Evolutionary conservation across 1,140 invertebrate species (phyloP).

Genomic region (Pseudomyrmex flavicornis): DNA sequence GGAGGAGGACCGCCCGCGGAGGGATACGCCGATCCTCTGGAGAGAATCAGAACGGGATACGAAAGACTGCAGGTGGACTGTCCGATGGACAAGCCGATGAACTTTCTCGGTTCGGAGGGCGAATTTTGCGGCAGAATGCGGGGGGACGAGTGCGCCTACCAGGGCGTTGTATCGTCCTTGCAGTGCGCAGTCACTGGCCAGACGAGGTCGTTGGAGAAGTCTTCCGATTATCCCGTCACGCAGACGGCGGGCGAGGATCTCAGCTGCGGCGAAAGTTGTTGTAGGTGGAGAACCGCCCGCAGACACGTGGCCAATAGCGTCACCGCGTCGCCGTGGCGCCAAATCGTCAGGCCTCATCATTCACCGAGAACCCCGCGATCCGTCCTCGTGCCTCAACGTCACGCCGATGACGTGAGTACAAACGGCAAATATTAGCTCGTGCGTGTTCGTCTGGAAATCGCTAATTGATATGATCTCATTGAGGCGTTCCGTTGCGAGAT

Average conservation of each 20-base stretch:
- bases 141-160: conserved; percentile 21
- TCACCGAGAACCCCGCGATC: conserved; percentile 74
- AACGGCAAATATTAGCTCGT: conserved; percentile 13
- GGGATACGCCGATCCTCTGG: conserved; percentile 11
- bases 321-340: conserved; percentile 81
- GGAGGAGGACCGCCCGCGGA: conserved; percentile 2
- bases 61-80: background rate
- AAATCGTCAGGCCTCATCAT: conserved; percentile 78
- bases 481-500: background rate
- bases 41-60: conserved; percentile 44
- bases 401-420: conserved; percentile 63
- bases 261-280: conserved; percentile 75
- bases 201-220: conserved; percentile 31
- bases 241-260: conserved; percentile 65
- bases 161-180: background rate
- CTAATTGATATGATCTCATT: background rate
- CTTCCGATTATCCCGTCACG: conserved; percentile 21
- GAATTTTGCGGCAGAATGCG: conserved; percentile 12
- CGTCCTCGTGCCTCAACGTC: conserved; percentile 53
- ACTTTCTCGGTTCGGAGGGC: background rate
- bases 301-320: conserved; percentile 80
- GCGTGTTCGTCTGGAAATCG: background rate
- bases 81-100: background rate
- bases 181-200: background rate
- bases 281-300: conserved; percentile 69